A percentile compares a stretch with the other conserved stretches of the same genome.
These are phyloP conservation scores for Herpailurus yagouaroundi DNA, from an alignment of 2,113 vertebrate species.

Conservation along the genomic window DNA sequence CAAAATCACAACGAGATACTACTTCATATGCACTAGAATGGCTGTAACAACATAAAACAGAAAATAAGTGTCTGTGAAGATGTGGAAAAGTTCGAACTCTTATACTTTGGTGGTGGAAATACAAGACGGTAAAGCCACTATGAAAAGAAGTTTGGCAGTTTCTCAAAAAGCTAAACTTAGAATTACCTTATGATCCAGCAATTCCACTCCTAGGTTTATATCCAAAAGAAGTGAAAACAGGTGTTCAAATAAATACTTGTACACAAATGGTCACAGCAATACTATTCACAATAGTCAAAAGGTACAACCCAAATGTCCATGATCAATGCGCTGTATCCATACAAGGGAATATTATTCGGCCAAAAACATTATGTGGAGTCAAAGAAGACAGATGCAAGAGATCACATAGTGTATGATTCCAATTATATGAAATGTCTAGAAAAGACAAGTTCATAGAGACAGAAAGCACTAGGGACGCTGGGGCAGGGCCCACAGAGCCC, in stretches of 20 bases:
- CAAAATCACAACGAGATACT: background rate
- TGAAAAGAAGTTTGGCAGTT: background rate
- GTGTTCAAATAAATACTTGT: background rate
- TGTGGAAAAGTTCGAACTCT: background rate
- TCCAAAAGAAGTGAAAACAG: background rate
- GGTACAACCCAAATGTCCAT: background rate
- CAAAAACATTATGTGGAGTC: background rate
- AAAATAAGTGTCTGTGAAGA: background rate
- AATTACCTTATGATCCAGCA: background rate
- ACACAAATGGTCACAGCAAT: background rate
- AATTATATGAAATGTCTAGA: background rate
- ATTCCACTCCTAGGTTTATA: background rate
- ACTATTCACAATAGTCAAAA: background rate
- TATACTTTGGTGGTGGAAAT: background rate
- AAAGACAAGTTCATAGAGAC: background rate
- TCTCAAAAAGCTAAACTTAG: background rate
- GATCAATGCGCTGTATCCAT: background rate
- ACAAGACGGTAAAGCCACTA: background rate
- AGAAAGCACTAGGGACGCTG: background rate
- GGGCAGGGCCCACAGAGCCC: background rate
- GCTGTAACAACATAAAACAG: background rate
- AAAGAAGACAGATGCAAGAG: background rate
- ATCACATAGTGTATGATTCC: background rate
- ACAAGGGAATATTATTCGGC: background rate
- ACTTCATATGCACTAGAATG: background rate